These are phyloP conservation scores for Sebastes miniatus DNA, from an alignment of 2,797 vertebrate genomes.

Conservation along the genomic window DNA sequence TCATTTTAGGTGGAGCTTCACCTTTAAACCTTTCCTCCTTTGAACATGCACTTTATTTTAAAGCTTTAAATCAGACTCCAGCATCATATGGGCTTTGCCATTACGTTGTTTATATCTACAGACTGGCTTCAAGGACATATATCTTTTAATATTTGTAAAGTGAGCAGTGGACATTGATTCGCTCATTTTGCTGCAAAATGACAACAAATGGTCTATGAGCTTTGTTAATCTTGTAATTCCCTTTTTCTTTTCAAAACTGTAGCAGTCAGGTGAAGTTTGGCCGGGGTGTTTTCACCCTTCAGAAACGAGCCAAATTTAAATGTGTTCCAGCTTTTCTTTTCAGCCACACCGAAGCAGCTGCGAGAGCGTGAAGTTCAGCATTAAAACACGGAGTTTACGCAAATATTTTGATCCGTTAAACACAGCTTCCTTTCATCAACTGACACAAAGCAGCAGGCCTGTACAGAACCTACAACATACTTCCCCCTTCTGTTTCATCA, in stretches of 20 bases:
- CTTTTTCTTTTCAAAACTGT: conserved; percentile 25
- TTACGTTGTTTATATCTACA: neutral
- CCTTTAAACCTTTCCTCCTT: neutral
- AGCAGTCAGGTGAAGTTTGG: neutral
- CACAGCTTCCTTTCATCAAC: neutral
- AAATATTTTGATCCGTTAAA: neutral
- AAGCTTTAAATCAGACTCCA: neutral
- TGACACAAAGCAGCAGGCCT: conserved; percentile 4
- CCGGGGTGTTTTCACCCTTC: neutral
- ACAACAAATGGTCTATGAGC: neutral
- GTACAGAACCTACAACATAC: neutral
- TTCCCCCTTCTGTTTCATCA: too few species aligned
- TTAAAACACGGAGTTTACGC: neutral
- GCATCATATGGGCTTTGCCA: neutral
- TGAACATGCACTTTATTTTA: neutral
- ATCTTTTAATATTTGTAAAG: neutral
- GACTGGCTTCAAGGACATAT: neutral
- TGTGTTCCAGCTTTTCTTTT: neutral
- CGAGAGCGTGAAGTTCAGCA: neutral
- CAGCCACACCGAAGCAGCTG: neutral
- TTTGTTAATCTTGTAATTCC: conserved; percentile 15
- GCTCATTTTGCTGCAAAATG: neutral
- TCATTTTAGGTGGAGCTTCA: neutral
- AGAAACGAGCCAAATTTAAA: neutral
- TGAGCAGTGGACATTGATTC: neutral